Evolutionary conservation across 2,888 invertebrate species (phyloP), one percentile per base, ranked within the genome.

Genomic region (Pediacus dermestoides): DNA sequence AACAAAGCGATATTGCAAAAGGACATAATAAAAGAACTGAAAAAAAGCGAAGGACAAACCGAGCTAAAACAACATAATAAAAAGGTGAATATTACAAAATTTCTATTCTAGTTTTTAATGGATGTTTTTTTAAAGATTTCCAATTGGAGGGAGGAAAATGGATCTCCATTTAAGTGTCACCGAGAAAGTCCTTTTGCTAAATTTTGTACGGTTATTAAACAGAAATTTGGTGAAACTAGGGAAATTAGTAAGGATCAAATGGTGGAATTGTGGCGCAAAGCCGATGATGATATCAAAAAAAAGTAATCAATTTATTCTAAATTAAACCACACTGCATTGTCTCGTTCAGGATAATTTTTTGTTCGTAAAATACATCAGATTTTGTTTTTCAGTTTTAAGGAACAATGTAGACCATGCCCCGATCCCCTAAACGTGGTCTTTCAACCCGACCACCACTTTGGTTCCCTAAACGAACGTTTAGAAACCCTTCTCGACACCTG

Each of bases 391-490:
- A 63, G 58, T 27, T 60, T 58, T 31, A 30, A 22, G 11, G 30
- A 45, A 7, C 37, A 50, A 26, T 58, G 63, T 57, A 12, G 68
- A 23, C 63, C 58, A 14, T 82, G 84, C 60, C 88, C 88, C 0
- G 89, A 91, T 62, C 90, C 95, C 0, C 66, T 87, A 1, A 73
- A 76, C 9, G 76, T 85, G 2, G 70, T 74, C 28, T 81, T 77
- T 57, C 79, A 83, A 10, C 85, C 91, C 1, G 84, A 88, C 61
- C 73, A 76, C 34, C 78, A 85, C 58, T 86, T 89, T 52, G 93
- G 94, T 4, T 81, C 87, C 0, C 74, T 96, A 3, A 86, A 86
- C 3, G 97, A 99, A 69, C 80, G 79, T 26, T 66, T 95, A 34
- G 81, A 88, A 42, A 66, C 70, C 7, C 58, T 90, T 4, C 74